A percentile compares a stretch with the other conserved stretches of the same genome.
These are phyloP conservation scores for Zygothrica quintamaculata DNA, from an alignment of 2,888 invertebrate species.

Conservation along the genomic window DNA sequence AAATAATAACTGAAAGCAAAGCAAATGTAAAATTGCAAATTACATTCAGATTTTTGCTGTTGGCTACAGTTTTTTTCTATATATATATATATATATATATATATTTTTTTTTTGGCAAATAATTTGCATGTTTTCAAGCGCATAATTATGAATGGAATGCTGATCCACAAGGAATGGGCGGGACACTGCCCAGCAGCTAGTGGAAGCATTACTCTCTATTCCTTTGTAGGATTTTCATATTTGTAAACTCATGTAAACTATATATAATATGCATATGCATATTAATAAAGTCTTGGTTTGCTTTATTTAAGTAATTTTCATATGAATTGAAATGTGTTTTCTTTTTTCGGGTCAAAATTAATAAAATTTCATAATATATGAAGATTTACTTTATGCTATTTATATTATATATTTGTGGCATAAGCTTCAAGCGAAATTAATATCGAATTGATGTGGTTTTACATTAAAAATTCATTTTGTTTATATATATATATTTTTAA, in stretches of 20 bases:
- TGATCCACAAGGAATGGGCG: conserved; percentile 6
- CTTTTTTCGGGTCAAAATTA: no score
- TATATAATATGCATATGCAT: no score
- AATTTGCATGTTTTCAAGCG: conserved; percentile 60
- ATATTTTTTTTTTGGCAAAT: conserved; percentile 8
- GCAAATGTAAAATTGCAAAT: conserved; percentile 32
- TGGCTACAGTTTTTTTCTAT: no score
- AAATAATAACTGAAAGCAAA: conserved; percentile 19
- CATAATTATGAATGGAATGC: conserved; percentile 61
- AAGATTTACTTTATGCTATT: no score
- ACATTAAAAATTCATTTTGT: no score
- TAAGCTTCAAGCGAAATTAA: no score
- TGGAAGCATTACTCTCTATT: no score
- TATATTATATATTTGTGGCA: no score
- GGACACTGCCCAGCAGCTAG: no score
- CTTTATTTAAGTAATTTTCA: conserved; percentile 59
- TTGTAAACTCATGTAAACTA: conserved; percentile 46
- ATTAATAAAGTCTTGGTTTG: conserved; percentile 57
- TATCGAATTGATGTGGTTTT: no score
- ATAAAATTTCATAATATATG: conserved; percentile 4
- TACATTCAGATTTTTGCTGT: conserved; percentile 22
- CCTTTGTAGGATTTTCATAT: not conserved
- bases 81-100: no score
- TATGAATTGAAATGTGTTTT: conserved; percentile 33
- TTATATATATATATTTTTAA: no score